These are phyloP conservation scores for Nebria salina DNA, from an alignment of 2,888 invertebrate genomes.

Conservation along the genomic window DNA sequence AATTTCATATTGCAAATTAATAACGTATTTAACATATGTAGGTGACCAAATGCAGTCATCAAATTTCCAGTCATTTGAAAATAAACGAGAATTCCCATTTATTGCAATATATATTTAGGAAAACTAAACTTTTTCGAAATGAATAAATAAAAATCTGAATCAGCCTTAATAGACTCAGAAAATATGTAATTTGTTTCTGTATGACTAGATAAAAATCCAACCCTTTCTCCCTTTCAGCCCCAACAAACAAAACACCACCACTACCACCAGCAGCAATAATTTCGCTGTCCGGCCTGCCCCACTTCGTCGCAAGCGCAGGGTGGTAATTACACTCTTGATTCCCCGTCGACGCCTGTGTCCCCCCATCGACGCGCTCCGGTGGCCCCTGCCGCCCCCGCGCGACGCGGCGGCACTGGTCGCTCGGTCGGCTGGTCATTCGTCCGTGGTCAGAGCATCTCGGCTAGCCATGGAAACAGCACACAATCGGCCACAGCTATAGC, in stretches of 20 bases:
- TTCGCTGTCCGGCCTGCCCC: not conserved
- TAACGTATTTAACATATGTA: too few species aligned
- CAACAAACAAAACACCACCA: not conserved
- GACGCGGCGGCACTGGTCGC: conserved; percentile 47
- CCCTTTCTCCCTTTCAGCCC: not conserved
- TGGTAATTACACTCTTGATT: conserved; percentile 20
- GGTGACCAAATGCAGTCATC: too few species aligned
- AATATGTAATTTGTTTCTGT: not conserved
- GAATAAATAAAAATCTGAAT: too few species aligned
- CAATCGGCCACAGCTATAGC: conserved; percentile 11
- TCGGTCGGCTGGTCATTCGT: conserved; percentile 52
- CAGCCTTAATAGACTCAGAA: too few species aligned
- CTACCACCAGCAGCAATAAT: not conserved
- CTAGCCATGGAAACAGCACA: conserved; percentile 61
- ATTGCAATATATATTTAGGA: too few species aligned
- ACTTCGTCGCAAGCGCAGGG: not conserved
- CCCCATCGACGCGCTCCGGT: conserved; percentile 53
- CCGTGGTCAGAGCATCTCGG: conserved; percentile 61
- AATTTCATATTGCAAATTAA: too few species aligned
- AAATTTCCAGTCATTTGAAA: too few species aligned
- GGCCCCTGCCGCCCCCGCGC: conserved; percentile 57
- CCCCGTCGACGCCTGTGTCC: conserved; percentile 53
- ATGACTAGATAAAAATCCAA: not conserved
- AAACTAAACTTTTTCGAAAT: too few species aligned
- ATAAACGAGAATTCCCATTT: too few species aligned